Evolutionary conservation across 2,113 vertebrate genomes (phyloP), one percentile per base, ranked within the genome.

Genomic region (Hiodon tergisus): DNA sequence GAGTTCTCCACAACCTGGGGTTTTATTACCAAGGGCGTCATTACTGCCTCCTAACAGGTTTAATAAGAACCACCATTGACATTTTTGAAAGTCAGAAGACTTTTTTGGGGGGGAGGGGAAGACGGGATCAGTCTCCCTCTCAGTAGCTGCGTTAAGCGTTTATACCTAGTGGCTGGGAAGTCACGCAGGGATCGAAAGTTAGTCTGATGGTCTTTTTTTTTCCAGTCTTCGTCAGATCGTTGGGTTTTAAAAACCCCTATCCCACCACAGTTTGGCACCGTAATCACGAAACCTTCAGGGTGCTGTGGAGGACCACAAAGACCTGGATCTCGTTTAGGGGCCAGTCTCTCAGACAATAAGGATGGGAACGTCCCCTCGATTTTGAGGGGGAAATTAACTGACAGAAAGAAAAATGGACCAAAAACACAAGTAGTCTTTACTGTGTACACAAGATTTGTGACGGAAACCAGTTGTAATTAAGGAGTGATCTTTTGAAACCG

Each of bases 291-390:
- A 81, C 76, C 77, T 74, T 81, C 78, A 83, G 85, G 85, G 85
- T 83, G 81, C 81, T 83, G 84, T 81, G 83, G 83, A 87, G 81
- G 78, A 87, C 87, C 81, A 78, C 85, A 85, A 78, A 68, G 59
- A 78, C 77, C 81, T 84, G 83, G 79, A 77, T 85, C 73, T 81
- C 76, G 75, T 84, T 85, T 69, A 72, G 77, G 55, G 79, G 73
- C 78, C 81, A 59, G 62, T 78, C 83, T 69, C 77, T 77, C 75
- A 72, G 78, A 83, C 77, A 77, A 78, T 77, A 75, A 63, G 55
- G 71, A 83, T 74, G 74, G 79, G 65, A 84, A 81, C 3, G 50
- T 74, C 80, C 80, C 82, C 78, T 79, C 62, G 65, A 77, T 63
- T 58, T 16, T 16, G 55, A 76, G 73, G 47, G 31, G 9, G 48